A percentile compares a stretch with the other conserved stretches of the same genome.
phyloP scores from a whole-genome alignment of 2,113 vertebrate genomes.

The Acinonyx jubatus region DNA sequence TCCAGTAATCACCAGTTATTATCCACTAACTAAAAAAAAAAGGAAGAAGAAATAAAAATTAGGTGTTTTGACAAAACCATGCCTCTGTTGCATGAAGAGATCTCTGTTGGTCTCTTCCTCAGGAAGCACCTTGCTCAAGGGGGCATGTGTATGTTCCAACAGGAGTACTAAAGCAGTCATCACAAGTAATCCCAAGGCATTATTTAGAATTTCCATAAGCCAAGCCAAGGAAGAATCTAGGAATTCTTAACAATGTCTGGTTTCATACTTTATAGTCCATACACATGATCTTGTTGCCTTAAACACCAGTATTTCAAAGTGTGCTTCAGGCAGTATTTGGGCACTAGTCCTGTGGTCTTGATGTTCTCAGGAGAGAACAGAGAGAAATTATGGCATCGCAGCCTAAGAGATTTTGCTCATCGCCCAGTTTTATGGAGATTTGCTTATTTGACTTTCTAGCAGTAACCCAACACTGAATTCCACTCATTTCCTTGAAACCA shows the following conservation, averaged over 20 bases:
- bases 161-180: constrained; percentile 18
- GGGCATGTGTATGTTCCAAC: background rate
- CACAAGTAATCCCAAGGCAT: constrained; percentile 52
- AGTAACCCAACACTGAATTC: background rate
- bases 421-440: background rate
- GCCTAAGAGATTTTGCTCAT: background rate
- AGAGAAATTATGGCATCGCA: background rate
- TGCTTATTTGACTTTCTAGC: background rate
- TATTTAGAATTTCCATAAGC: constrained; percentile 5
- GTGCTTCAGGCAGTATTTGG: background rate
- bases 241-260: background rate
- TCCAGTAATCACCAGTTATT: constrained; percentile 54
- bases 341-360: background rate
- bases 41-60: constrained; percentile 56
- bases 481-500: background rate
- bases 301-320: background rate
- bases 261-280: background rate
- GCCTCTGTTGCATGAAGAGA: background rate
- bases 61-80: constrained; percentile 23
- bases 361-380: background rate
- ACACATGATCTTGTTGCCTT: background rate
- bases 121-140: constrained; percentile 46
- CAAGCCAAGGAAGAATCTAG: background rate
- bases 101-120: constrained; percentile 11
- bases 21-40: constrained; percentile 16